These are phyloP conservation scores for Volucella inflata DNA, from an alignment of 2,888 invertebrate species.

Conservation along the genomic window DNA sequence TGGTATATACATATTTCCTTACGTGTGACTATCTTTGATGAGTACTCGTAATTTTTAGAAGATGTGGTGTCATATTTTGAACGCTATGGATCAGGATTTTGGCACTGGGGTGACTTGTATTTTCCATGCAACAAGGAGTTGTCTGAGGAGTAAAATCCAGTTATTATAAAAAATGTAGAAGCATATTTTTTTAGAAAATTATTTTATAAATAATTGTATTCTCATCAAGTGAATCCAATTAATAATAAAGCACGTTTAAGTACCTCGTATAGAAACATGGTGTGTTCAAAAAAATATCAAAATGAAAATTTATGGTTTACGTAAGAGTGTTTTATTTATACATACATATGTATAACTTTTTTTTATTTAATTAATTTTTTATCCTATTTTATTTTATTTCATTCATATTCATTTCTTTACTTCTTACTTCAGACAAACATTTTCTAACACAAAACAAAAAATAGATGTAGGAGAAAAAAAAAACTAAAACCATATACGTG, in stretches of 20 bases:
- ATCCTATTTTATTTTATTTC: constrained; percentile 28
- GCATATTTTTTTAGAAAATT: neutral
- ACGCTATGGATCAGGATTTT: no score
- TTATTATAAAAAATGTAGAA: neutral
- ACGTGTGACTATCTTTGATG: no score
- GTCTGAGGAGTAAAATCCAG: no score
- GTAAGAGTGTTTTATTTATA: constrained; percentile 30
- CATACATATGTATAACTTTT: constrained; percentile 19
- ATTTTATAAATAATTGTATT: constrained; percentile 22
- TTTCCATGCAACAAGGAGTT: no score
- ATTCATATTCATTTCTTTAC: neutral
- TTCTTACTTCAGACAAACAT: constrained; percentile 28
- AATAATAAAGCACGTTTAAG: constrained; percentile 50
- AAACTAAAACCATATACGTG: constrained; percentile 51
- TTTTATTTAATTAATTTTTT: constrained; percentile 7
- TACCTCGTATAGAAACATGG: constrained; percentile 69
- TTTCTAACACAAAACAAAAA: constrained; percentile 6
- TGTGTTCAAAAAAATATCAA: constrained; percentile 75
- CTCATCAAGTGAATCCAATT: constrained; percentile 32
- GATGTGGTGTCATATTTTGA: no score
- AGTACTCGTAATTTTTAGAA: no score
- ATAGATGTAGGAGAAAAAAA: constrained; percentile 31
- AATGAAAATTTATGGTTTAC: constrained; percentile 58
- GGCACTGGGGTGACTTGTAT: no score
- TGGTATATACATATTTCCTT: no score